A percentile compares a stretch with the other conserved stretches of the same genome.
Evolutionary conservation across 1,140 invertebrate species (phyloP).

Genomic region (Zaprionus lachaisei): DNA sequence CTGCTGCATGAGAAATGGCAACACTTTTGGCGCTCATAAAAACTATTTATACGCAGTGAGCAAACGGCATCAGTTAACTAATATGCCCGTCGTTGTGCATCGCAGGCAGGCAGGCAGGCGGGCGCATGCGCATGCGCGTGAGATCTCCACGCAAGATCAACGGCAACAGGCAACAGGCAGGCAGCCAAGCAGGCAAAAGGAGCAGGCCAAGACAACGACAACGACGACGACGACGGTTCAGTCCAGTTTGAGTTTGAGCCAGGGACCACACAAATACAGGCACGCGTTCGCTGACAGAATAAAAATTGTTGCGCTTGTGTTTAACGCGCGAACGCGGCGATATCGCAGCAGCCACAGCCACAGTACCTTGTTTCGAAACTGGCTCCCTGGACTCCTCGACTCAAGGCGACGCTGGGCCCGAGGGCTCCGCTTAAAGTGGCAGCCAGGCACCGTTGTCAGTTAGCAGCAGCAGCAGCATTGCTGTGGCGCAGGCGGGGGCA

Average conservation of each 20-base stretch:
- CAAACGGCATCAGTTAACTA: slow-evolving; percentile 43
- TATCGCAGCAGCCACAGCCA: slow-evolving; percentile 62
- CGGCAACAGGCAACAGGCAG: slow-evolving; percentile 29
- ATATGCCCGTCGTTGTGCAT: slow-evolving; percentile 59
- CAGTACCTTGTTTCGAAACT: slow-evolving; percentile 76
- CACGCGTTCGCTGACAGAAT: slow-evolving; percentile 85
- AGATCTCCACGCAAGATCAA: slow-evolving; percentile 80
- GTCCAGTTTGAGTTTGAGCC: slow-evolving; percentile 78
- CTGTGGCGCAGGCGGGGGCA: slow-evolving; percentile 24
- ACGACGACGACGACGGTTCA: neutral
- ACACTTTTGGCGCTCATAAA: slow-evolving; percentile 82
- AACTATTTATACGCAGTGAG: slow-evolving; percentile 67
- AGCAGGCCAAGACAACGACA: slow-evolving; percentile 28
- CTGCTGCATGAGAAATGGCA: slow-evolving; percentile 77
- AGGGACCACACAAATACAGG: slow-evolving; percentile 84
- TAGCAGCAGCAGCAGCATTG: slow-evolving; percentile 21
- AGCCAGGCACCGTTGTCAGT: slow-evolving; percentile 54
- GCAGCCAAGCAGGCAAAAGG: slow-evolving; percentile 24
- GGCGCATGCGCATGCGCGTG: slow-evolving; percentile 75
- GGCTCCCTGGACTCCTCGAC: slow-evolving; percentile 60
- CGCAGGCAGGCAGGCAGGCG: slow-evolving; percentile 13
- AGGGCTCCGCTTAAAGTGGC: slow-evolving; percentile 66
- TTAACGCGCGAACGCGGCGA: slow-evolving; percentile 84
- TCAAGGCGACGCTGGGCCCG: slow-evolving; percentile 36
- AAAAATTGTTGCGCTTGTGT: slow-evolving; percentile 85